Base-by-base conservation (phyloP, 1,140 invertebrate species). In the Caenorhabditis briggsae region DNA sequence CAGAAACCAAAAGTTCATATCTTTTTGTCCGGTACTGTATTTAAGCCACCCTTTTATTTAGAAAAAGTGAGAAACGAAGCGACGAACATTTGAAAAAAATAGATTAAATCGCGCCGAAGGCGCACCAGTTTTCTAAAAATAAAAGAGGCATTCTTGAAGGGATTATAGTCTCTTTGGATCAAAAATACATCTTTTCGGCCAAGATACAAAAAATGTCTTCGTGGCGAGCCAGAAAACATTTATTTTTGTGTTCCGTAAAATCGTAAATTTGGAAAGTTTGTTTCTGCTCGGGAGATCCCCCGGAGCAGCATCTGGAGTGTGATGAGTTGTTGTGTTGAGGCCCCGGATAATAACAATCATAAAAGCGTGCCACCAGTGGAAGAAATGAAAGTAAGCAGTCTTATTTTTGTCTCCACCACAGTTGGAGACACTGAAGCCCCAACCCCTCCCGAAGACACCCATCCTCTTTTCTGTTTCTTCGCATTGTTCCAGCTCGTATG, bases 311-410 rank as follows among this genome's bases (percentile, higher is more conserved):
- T 78, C 70, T 78, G 70, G 70, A 78, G 70, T n/a, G 70, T 78
- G 70, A 50, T 78, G 70, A 78, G 50, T 78, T 78, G 46, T 78
- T 78, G 70, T 78, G 70, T 78, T 78, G 70, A 78, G 70, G 50
- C 70, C 33, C 33, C 70, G 70, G 70, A 78, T 78, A 78, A 78
- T 78, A 78, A 78, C 70, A 78, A 78, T 78, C 70, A 78, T 78
- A 50, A 78, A 78, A 78, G 70, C 70, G n/a, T 48, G 70, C 46
- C 70, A 70, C 20, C 8, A 14, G 46, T 46, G 70, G 12, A 16
- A 33, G 14, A n/a, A n/a, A 78, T 23, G 46, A 53, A 78, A 33
- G 59, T 33, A 46, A 70, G 64, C 64, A 53, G 70, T 78, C 70
- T 78, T 78, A 50, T 78, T 78, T 78, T 78, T 78, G 46, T n/a